Evolutionary conservation across 2,888 invertebrate genomes (phyloP).

Genomic region (Barypeithes pellucidus): DNA sequence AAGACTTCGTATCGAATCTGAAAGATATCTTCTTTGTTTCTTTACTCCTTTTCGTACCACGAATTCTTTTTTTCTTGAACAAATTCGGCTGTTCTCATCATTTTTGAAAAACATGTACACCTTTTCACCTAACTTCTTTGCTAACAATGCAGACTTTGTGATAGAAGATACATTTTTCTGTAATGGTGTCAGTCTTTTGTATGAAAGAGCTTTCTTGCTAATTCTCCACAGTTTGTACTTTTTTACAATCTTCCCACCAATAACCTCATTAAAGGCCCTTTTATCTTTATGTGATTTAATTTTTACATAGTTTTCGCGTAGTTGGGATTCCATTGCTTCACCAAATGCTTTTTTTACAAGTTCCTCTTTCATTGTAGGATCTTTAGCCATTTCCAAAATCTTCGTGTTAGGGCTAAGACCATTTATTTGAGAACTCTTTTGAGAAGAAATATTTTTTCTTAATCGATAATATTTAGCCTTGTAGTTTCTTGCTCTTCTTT

Average conservation of each 20-base stretch:
- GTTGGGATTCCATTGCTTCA: not conserved
- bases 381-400: conserved; percentile 1
- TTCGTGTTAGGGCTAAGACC: not conserved
- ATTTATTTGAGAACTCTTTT: not conserved
- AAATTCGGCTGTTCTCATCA: too few relatives aligned
- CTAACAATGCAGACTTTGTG: too few relatives aligned
- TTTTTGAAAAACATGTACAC: too few relatives aligned
- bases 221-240: not conserved
- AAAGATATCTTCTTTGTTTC: too few relatives aligned
- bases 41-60: too few relatives aligned
- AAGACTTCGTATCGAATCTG: too few relatives aligned
- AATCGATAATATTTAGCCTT: not conserved
- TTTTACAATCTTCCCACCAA: too few relatives aligned
- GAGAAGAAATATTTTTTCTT: not conserved
- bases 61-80: too few relatives aligned
- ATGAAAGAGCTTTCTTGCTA: not conserved
- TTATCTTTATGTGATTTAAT: not conserved
- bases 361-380: not conserved
- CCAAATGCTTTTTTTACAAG: conserved; percentile 1
- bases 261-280: not conserved
- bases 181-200: too few relatives aligned
- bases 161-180: too few relatives aligned
- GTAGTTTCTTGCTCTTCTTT: not conserved
- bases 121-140: too few relatives aligned
- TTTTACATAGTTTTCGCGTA: not conserved